phyloP scores from a whole-genome alignment of 2,888 invertebrate genomes.

The Synergus japonicus region DNA sequence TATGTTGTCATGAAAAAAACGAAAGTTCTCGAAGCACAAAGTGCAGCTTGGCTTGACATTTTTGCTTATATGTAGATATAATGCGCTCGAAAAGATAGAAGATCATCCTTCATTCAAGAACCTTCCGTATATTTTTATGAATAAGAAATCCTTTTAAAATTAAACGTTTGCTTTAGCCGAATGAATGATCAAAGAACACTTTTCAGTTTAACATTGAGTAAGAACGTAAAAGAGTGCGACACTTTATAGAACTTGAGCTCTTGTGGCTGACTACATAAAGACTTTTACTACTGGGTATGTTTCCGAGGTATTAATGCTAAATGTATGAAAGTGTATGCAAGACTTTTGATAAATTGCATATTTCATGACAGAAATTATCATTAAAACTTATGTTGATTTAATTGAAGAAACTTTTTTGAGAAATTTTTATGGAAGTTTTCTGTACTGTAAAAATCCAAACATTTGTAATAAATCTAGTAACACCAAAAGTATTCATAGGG shows the following conservation, averaged over 20 bases:
- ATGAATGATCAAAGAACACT: background rate
- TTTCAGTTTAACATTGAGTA: background rate
- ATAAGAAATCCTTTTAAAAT: background rate
- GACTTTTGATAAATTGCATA: background rate
- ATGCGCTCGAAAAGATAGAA: background rate
- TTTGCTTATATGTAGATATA: background rate
- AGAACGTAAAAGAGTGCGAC: background rate
- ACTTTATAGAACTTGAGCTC: background rate
- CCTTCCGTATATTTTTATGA: background rate
- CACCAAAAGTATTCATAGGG: background rate
- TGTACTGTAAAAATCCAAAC: background rate
- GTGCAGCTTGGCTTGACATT: background rate
- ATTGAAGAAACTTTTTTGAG: too few species aligned
- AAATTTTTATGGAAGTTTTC: too few species aligned
- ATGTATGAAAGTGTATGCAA: background rate
- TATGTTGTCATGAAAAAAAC: background rate
- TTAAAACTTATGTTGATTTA: too few species aligned
- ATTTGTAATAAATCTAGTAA: background rate
- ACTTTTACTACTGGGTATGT: slow-evolving; percentile 21
- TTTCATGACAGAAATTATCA: background rate
- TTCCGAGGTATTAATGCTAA: background rate
- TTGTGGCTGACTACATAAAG: slow-evolving; percentile 7
- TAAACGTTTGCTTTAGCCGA: background rate
- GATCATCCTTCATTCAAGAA: background rate
- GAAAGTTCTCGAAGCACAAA: background rate